Base-by-base conservation (phyloP, 2,113 vertebrate genomes). In the Melanerpes formicivorus region DNA sequence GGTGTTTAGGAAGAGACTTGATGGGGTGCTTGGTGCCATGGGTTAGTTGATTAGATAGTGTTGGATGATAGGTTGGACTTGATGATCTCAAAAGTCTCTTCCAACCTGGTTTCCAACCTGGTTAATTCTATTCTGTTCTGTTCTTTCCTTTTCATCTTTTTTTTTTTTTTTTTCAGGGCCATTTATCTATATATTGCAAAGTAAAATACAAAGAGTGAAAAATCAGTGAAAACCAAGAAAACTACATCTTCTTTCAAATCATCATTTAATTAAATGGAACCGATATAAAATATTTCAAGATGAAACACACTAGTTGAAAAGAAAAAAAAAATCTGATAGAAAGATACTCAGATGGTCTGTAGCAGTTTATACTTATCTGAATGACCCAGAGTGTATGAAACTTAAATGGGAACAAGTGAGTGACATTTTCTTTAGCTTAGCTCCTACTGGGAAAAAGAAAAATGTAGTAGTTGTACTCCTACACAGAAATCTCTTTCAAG, bases 401-500 rank as follows among this genome's bases (percentile, higher is more conserved):
- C 93, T 90, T 92, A 91, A 89, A 94, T 92, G 82, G 76, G 92
- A 91, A 86, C 71, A 89, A 90, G 90, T 58, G 62, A 74, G 52
- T 91, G 87, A 96, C 82, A 93, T 94, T 96, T 89, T 84, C 89
- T 92, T 89, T 77, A 84, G 58, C 80, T 92, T n/a, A 64, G 66
- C 34, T 88, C 78, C 71, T 84, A 69, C 86, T 87, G 81, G 78
- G 74, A 73, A 80, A 88, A 92, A 88, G 83, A 81, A 94, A 90
- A 95, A 93, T 80, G 74, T 59, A 88, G 59, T 90, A 95, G 89
- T 62, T 91, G 65, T 74, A 94, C 86, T 96, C 76, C 87, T 64
- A 90, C 82, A 95, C 76, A 95, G 74, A 94, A 81, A 93, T 67
- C 40, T 76, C 84, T 95, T 96, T 91, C 42, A 95, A 90, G 87